phyloP scores from a whole-genome alignment of 2,888 invertebrate species.

The Drosophila barbarae region DNA sequence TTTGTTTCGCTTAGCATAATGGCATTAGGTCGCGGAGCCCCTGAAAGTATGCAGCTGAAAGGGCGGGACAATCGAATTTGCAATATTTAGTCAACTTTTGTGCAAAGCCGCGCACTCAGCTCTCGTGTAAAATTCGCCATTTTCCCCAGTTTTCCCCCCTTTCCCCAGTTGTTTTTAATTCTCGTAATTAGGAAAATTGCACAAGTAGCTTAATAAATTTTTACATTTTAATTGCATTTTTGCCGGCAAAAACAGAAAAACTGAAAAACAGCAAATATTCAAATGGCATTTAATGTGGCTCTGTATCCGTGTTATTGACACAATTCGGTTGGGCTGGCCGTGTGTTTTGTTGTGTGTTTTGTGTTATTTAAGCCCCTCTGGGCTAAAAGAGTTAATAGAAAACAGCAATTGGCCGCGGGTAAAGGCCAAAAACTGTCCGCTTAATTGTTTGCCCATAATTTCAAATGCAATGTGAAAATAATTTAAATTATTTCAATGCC shows the following conservation, averaged over 20 bases:
- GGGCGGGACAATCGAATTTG: constrained; percentile 25
- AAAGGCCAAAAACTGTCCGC: constrained; percentile 23
- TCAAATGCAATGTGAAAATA: constrained; percentile 35
- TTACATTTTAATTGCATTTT: constrained; percentile 50
- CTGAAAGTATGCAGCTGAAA: constrained; percentile 26
- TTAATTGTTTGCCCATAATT: constrained; percentile 42
- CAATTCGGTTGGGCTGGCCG: constrained; percentile 2
- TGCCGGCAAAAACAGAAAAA: background rate
- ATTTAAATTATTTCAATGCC: constrained; percentile 44
- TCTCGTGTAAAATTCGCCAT: constrained; percentile 6
- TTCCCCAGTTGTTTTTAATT: constrained; percentile 28
- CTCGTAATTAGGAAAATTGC: constrained; percentile 51
- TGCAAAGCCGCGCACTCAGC: background rate
- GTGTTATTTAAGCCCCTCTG: constrained; percentile 32
- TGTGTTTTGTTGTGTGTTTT: constrained; percentile 2
- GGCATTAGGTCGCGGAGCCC: background rate
- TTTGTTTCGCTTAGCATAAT: constrained; percentile 24
- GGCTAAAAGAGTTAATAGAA: constrained; percentile 37
- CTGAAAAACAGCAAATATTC: constrained; percentile 17
- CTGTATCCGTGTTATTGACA: constrained; percentile 14
- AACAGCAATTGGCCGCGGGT: constrained; percentile 28
- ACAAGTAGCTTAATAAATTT: constrained; percentile 49
- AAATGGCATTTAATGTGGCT: constrained; percentile 37
- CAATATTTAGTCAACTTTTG: constrained; percentile 32
- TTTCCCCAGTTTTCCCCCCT: background rate